Evolutionary conservation across 2,888 invertebrate species (phyloP), one percentile per base, ranked within the genome.

Genomic region (Achlya flavicornis): DNA sequence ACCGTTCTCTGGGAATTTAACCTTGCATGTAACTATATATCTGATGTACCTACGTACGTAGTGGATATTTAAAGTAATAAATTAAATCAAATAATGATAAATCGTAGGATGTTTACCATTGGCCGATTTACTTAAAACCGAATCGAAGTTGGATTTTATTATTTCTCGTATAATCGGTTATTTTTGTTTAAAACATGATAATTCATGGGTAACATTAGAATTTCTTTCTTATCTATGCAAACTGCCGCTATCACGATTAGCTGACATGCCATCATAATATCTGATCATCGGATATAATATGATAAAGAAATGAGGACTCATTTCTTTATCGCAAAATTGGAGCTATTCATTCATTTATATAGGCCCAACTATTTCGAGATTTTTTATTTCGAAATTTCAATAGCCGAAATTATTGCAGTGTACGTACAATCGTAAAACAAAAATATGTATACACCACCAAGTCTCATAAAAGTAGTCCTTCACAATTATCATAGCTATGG

Each of bases 201-300:
- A 35, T 35, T 35, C 14, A 12, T 46, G 4, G 14, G n/a, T 4
- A 3, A 43, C 43, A n/a, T 46, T 4, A 14, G 14, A 46, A 35
- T 35, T 35, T 35, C 7, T 5, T 35, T 35, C 7, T 35, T 35
- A 4, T 26, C 26, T 35, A 35, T 7, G 35, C 19, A 8, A 48
- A 48, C 46, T 12, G 41, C 8, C 16, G n/a, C 16, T 48, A 48
- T 48, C 48, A 14, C 14, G 7, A 48, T 48, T 16, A 48, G 48
- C n/a, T 53, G 53, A 19, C 53, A 16, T 10, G 16, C 7, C 53
- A 53, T 19, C 8, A 16, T 3, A 19, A 53, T 53, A 53, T 53
- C 53, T 48, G 48, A 48, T 48, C 48, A 48, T 48, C 48, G 8
- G 53, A 53, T 53, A 53, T n/a, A 53, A 19, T 19, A n/a, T n/a